phyloP scores from a whole-genome alignment of 2,888 invertebrate species.

The Dryocosmus kuriphilus region DNA sequence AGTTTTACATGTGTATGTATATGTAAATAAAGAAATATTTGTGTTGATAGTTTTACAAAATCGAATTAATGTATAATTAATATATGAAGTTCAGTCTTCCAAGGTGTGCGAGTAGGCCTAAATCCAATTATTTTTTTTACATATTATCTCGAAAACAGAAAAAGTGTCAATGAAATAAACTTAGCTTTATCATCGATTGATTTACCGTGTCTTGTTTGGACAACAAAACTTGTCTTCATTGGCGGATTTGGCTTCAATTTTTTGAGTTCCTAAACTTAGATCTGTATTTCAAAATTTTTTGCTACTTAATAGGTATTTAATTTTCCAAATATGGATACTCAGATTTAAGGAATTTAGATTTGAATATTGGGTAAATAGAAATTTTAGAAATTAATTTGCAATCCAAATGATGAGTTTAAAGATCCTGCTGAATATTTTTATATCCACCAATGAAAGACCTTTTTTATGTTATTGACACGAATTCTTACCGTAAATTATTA shows the following conservation, averaged over 20 bases:
- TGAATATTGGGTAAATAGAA: background rate
- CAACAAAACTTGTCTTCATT: constrained; percentile 3
- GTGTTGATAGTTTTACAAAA: constrained; percentile 11
- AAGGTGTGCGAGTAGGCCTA: constrained; percentile 34
- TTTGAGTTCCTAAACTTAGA: background rate
- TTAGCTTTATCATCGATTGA: constrained; percentile 30
- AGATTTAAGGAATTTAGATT: no score
- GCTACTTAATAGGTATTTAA: no score
- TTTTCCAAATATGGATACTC: no score
- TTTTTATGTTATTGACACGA: constrained; percentile 13
- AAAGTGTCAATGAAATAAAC: constrained; percentile 29
- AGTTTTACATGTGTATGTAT: background rate
- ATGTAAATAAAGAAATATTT: constrained; percentile 5
- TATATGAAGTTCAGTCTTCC: constrained; percentile 35
- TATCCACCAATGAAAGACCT: constrained; percentile 20
- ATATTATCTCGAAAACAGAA: constrained; percentile 8
- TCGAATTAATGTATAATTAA: constrained; percentile 18
- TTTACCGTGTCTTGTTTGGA: background rate
- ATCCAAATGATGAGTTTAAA: background rate
- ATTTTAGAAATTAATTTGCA: background rate
- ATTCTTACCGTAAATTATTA: constrained; percentile 9
- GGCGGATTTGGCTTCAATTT: background rate
- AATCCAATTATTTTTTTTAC: constrained; percentile 11
- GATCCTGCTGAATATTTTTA: background rate
- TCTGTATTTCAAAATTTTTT: no score